A percentile compares a stretch with the other conserved stretches of the same genome.
phyloP scores from a whole-genome alignment of 2,888 invertebrate genomes.

The Diabrotica balteata region DNA sequence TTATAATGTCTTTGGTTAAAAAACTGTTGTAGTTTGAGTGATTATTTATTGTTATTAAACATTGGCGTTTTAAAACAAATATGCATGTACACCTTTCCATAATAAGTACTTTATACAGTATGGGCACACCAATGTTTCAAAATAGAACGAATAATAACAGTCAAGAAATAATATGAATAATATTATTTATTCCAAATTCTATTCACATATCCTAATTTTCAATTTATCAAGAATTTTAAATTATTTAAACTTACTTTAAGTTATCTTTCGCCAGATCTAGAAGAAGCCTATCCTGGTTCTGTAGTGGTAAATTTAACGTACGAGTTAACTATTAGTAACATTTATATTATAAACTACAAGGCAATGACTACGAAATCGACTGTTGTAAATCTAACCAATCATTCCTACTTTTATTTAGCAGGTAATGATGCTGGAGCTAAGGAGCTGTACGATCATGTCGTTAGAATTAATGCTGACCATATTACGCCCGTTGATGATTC shows the following conservation, averaged over 20 bases:
- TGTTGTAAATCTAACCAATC: conserved; percentile 85
- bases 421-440: conserved; percentile 79
- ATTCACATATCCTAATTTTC: too few species aligned
- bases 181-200: too few species aligned
- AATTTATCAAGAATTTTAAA: too few species aligned
- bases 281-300: conserved; percentile 90
- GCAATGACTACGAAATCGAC: conserved; percentile 81
- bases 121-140: too few species aligned
- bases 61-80: too few species aligned
- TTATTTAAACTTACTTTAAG: conserved; percentile 77
- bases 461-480: conserved; percentile 77
- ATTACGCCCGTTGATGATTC: conserved; percentile 75
- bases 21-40: too few species aligned
- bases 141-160: too few species aligned
- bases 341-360: conserved; percentile 76
- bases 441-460: conserved; percentile 71
- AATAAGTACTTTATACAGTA: too few species aligned
- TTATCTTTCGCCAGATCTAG: conserved; percentile 77
- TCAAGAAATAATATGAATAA: too few species aligned
- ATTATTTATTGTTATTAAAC: too few species aligned
- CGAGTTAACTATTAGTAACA: conserved; percentile 75
- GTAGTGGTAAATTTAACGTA: conserved; percentile 75
- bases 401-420: conserved; percentile 90
- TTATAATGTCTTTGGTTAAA: too few species aligned
- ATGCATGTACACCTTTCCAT: too few species aligned